phyloP scores from a whole-genome alignment of 2,797 vertebrate genomes.

The Anniella stebbinsi region DNA sequence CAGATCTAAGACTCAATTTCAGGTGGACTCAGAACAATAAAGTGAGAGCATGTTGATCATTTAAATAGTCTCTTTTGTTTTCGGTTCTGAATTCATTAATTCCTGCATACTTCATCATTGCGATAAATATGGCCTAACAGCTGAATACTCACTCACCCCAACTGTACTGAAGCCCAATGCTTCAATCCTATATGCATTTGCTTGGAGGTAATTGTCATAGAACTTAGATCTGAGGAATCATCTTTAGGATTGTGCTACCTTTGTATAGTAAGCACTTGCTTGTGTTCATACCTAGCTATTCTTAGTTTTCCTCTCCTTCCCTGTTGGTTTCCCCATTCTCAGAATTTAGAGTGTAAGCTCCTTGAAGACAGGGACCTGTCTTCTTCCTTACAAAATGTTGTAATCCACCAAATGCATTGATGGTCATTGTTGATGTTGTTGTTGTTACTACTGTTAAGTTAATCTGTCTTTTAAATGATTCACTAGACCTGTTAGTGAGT shows the following conservation, averaged over 20 bases:
- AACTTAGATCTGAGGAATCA: background rate
- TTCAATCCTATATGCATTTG: background rate
- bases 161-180: background rate
- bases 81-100: constrained; percentile 30
- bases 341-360: background rate
- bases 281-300: background rate
- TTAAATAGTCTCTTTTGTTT: constrained; percentile 31
- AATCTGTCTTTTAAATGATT: too few relatives aligned
- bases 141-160: background rate
- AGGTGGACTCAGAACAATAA: background rate
- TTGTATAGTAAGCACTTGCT: background rate
- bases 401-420: too few relatives aligned
- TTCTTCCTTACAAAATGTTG: background rate
- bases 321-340: background rate
- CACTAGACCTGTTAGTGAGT: too few relatives aligned
- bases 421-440: background rate
- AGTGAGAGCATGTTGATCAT: fast-evolving
- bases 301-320: background rate
- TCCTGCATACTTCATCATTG: background rate
- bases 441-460: background rate
- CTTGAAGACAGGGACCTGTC: background rate
- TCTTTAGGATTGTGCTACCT: background rate
- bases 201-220: background rate
- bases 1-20: constrained; percentile 4
- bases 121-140: background rate